Conservation (phyloP, 2,888 invertebrate species). For the Apodemia duryi region DNA sequence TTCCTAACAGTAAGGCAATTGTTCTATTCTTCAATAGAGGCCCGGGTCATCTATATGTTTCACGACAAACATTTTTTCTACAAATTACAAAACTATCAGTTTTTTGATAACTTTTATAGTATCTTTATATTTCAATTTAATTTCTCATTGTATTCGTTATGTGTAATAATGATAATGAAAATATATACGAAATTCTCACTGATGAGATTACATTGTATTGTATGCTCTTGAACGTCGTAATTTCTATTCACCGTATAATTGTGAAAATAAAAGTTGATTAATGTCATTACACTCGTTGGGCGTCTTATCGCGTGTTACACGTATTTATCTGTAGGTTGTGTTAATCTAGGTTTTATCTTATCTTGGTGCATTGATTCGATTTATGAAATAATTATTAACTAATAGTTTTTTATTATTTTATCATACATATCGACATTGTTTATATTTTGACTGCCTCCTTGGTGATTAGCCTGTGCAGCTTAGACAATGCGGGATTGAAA, state of each 20-base stretch:
- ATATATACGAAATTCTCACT: constrained; percentile 28
- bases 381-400: background rate
- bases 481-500: too few species aligned
- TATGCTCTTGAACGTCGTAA: constrained; percentile 21
- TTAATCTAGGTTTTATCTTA: background rate
- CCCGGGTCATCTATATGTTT: background rate
- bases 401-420: background rate
- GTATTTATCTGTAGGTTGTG: background rate
- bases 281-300: constrained; percentile 13
- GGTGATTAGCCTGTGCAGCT: too few species aligned
- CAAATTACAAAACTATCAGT: background rate
- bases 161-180: constrained; percentile 20
- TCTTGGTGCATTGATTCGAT: background rate
- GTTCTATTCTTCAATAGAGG: too few species aligned
- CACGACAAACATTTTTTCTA: background rate
- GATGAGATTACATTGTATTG: constrained; percentile 27
- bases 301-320: background rate
- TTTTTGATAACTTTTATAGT: background rate
- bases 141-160: background rate
- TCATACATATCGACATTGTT: too few species aligned
- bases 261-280: constrained; percentile 23
- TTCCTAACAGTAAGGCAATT: too few species aligned
- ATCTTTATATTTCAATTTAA: constrained; percentile 10
- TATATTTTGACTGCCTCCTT: too few species aligned
- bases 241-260: constrained; percentile 26